A percentile compares a stretch with the other conserved stretches of the same genome.
Evolutionary conservation across 2,113 vertebrate genomes (phyloP).

Genomic region (western clawed frog (Xenopus tropicalis)): DNA sequence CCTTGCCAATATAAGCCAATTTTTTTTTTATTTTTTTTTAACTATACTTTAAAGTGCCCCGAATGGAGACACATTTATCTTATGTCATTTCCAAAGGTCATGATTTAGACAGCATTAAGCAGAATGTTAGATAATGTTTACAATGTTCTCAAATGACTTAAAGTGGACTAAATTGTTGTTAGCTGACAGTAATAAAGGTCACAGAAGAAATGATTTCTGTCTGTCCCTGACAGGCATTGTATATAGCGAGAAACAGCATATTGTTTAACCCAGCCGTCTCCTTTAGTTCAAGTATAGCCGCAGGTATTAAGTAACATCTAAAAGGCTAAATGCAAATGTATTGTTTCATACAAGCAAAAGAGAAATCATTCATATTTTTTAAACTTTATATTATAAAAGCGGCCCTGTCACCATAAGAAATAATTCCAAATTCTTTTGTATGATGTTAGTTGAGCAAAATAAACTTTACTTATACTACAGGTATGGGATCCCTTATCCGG

Average conservation of each 20-base stretch:
- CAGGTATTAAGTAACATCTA: too few relatives aligned
- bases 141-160: conserved; percentile 63
- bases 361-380: too few relatives aligned
- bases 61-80: conserved; percentile 50
- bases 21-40: conserved; percentile 43
- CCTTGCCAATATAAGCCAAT: too few relatives aligned
- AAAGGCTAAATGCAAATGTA: too few relatives aligned
- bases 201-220: conserved; percentile 58
- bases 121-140: conserved; percentile 62
- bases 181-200: conserved; percentile 61
- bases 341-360: too few relatives aligned
- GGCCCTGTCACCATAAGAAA: too few relatives aligned
- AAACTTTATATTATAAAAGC: too few relatives aligned
- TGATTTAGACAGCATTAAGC: conserved; percentile 52
- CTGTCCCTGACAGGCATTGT: conserved; percentile 48
- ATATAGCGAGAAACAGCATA: conserved; percentile 2
- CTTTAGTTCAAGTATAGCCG: neutral
- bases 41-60: conserved; percentile 50
- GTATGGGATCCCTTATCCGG: too few relatives aligned
- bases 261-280: neutral
- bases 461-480: too few relatives aligned
- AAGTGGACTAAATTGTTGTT: conserved; percentile 67
- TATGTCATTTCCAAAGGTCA: conserved; percentile 62
- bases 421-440: too few relatives aligned
- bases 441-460: too few relatives aligned